These are phyloP conservation scores for Dendrophyllia cribrosa DNA, from an alignment of 64 coral and sea anemone species.

Conservation along the genomic window DNA sequence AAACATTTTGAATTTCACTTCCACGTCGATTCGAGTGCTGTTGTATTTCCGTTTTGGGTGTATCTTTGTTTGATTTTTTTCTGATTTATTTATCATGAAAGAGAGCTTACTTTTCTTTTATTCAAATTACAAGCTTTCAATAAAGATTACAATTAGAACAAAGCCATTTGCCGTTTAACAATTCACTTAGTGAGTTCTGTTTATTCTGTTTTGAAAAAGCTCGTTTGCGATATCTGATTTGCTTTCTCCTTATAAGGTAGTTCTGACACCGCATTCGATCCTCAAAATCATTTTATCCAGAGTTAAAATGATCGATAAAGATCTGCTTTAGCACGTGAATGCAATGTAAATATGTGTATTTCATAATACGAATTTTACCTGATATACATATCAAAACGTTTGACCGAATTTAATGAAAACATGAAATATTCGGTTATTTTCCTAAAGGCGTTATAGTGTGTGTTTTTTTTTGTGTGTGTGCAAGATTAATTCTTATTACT, in stretches of 20 bases:
- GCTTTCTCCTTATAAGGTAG: neutral
- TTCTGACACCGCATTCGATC: neutral
- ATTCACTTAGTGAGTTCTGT: neutral
- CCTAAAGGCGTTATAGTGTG: neutral
- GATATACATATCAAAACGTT: neutral
- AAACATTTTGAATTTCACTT: neutral
- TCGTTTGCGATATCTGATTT: neutral
- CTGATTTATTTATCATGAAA: neutral
- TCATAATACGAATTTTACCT: slow-evolving; percentile 21
- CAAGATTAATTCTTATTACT: slow-evolving; percentile 34
- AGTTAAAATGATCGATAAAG: neutral
- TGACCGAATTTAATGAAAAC: neutral
- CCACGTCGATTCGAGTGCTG: neutral
- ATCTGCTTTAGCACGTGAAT: neutral
- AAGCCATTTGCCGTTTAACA: slow-evolving; percentile 22
- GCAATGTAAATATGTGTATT: neutral
- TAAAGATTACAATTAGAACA: slow-evolving; percentile 18
- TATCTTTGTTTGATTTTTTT: neutral
- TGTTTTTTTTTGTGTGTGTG: neutral
- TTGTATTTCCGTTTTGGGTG: neutral
- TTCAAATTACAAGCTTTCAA: slow-evolving; percentile 1
- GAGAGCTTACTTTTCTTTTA: slow-evolving; percentile 11
- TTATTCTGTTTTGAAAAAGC: neutral
- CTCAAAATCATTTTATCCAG: neutral
- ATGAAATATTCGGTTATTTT: slow-evolving; percentile 21